phyloP scores from a whole-genome alignment of 2,797 vertebrate genomes.

The Hippocampus kuda region DNA sequence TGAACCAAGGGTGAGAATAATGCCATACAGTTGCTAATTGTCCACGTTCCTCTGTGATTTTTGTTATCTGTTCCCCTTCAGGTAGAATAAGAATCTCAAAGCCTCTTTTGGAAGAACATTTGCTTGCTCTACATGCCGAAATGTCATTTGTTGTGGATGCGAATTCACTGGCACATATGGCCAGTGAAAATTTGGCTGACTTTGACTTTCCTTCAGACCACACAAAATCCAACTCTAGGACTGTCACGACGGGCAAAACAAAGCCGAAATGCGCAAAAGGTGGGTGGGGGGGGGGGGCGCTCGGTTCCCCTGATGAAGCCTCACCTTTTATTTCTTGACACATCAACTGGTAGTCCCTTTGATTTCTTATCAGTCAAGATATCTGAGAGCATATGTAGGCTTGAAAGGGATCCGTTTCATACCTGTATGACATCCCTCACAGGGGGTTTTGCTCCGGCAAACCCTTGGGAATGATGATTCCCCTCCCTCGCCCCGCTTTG shows the following conservation, averaged over 20 bases:
- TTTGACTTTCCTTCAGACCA: background rate
- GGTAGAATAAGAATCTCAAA: too few relatives aligned
- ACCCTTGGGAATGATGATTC: slow-evolving; percentile 12
- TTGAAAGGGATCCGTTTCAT: slow-evolving; percentile 25
- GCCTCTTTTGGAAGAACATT: too few relatives aligned
- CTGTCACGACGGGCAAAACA: background rate
- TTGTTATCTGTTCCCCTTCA: too few relatives aligned
- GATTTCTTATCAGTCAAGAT: slow-evolving; percentile 40
- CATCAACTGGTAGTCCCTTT: slow-evolving; percentile 23
- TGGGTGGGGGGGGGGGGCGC: too few relatives aligned
- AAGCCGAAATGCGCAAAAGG: background rate
- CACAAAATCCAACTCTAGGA: background rate
- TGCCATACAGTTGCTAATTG: too few relatives aligned
- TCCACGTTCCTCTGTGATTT: too few relatives aligned
- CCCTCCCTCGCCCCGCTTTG: slow-evolving; percentile 11
- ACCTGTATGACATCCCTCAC: slow-evolving; percentile 8
- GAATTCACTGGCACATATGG: too few relatives aligned
- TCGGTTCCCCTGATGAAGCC: slow-evolving; percentile 14
- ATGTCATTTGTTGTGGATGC: too few relatives aligned
- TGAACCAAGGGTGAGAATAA: too few relatives aligned
- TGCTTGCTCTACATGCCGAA: too few relatives aligned
- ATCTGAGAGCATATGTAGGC: slow-evolving; percentile 26
- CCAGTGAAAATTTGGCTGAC: too few relatives aligned
- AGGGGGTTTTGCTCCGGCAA: slow-evolving; percentile 4
- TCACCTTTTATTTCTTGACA: slow-evolving; percentile 15